Evolutionary conservation across 2,888 invertebrate species (phyloP).

Genomic region (Hydropsyche betteni): DNA sequence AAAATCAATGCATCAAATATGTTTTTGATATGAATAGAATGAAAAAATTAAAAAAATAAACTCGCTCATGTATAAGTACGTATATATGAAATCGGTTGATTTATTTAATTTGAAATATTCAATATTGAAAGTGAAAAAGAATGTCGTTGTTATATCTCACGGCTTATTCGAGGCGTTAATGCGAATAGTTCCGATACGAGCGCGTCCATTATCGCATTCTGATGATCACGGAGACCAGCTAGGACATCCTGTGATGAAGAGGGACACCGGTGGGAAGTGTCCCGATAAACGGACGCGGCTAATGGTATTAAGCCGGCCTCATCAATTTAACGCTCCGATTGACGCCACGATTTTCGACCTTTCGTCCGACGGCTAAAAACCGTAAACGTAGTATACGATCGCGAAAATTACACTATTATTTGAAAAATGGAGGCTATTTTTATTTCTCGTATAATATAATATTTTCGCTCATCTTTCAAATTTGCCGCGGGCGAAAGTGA

Average conservation of each 20-base stretch:
- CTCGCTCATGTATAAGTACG: too few species aligned
- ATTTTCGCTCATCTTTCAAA: neutral
- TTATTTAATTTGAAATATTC: too few species aligned
- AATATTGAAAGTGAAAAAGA: too few species aligned
- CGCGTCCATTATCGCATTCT: too few species aligned
- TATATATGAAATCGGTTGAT: too few species aligned
- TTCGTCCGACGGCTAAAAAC: too few species aligned
- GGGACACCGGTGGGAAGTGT: slow-evolving; percentile 25
- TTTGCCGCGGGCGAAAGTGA: neutral
- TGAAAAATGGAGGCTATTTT: neutral
- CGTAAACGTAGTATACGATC: neutral
- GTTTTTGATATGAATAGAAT: too few species aligned
- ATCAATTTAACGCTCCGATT: slow-evolving; percentile 37
- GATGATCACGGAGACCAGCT: neutral
- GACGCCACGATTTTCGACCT: neutral
- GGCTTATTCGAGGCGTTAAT: too few species aligned
- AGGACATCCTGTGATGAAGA: slow-evolving; percentile 18
- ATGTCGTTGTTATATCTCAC: too few species aligned
- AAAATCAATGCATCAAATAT: too few species aligned
- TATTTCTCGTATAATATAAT: neutral
- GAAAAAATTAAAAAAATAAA: too few species aligned
- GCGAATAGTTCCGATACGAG: too few species aligned
- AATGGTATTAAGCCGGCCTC: slow-evolving; percentile 40
- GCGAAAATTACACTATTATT: neutral
- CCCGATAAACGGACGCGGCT: slow-evolving; percentile 42